Evolutionary conservation across 2,888 invertebrate species (phyloP).

Genomic region (Cheilosia variabilis): DNA sequence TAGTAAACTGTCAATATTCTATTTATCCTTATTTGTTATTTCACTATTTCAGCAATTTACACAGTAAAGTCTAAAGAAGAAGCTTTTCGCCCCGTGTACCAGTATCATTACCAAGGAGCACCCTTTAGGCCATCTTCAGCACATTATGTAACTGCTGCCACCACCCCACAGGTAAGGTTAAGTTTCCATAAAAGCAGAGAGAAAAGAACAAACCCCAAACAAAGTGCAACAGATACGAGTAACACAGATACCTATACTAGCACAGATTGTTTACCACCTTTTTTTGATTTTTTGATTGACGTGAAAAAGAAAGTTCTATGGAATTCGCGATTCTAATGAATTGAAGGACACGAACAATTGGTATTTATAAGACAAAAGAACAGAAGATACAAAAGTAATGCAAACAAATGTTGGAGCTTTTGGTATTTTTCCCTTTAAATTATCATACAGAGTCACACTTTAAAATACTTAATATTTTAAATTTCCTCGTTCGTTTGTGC

Average conservation of each 20-base stretch:
- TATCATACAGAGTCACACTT: too few species aligned
- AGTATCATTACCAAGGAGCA: slow-evolving; percentile 71
- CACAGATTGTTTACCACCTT: neutral
- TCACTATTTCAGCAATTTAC: slow-evolving; percentile 62
- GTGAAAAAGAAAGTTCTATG: neutral
- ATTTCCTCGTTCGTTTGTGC: neutral
- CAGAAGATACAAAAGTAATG: neutral
- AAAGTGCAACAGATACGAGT: neutral
- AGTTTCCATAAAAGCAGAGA: neutral
- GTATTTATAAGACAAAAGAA: neutral
- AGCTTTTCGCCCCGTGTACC: slow-evolving; percentile 79
- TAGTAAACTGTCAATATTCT: neutral
- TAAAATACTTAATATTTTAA: neutral
- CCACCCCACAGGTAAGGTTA: slow-evolving; percentile 78
- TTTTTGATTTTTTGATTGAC: neutral
- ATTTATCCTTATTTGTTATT: neutral
- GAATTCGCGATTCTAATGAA: neutral
- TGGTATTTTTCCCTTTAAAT: neutral
- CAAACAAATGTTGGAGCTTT: neutral
- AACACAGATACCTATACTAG: neutral
- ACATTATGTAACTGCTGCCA: slow-evolving; percentile 79
- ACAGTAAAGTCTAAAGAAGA: slow-evolving; percentile 76
- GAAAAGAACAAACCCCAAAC: neutral
- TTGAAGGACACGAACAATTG: neutral
- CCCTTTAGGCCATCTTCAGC: slow-evolving; percentile 77